phyloP scores from a whole-genome alignment of 2,888 invertebrate species.

The Lumbricus terrestris region DNA sequence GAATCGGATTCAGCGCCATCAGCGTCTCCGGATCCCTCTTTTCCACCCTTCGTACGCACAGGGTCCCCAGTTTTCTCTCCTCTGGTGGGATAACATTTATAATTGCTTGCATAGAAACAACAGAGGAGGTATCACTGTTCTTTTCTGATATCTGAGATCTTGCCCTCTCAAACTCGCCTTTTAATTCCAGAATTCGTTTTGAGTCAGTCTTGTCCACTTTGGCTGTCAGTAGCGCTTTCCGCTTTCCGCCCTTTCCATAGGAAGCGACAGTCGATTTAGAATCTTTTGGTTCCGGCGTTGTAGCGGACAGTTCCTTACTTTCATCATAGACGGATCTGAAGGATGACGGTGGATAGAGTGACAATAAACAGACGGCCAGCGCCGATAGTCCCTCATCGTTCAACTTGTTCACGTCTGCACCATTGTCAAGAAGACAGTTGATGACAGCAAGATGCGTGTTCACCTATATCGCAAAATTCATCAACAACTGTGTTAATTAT shows the following conservation, averaged over 20 bases:
- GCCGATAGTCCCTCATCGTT: constrained; percentile 55
- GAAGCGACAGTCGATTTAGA: neutral
- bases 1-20: constrained; percentile 19
- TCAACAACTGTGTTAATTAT: neutral
- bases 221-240: neutral
- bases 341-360: constrained; percentile 54
- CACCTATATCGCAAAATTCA: constrained; percentile 41
- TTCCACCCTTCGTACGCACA: constrained; percentile 26
- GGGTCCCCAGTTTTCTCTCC: constrained; percentile 20
- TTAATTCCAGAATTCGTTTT: neutral
- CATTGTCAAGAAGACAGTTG: constrained; percentile 55
- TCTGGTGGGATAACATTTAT: neutral
- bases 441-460: constrained; percentile 55
- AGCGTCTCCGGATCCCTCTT: constrained; percentile 28
- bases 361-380: constrained; percentile 54
- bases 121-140: neutral
- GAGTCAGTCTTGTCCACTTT: neutral
- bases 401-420: constrained; percentile 57
- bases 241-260: neutral
- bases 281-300: neutral
- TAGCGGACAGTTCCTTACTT: constrained; percentile 33
- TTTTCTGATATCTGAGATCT: neutral
- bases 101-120: neutral
- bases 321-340: constrained; percentile 53
- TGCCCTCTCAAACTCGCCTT: neutral